Conservation (phyloP, 2,888 invertebrate species). For the Tribolium freemani region DNA sequence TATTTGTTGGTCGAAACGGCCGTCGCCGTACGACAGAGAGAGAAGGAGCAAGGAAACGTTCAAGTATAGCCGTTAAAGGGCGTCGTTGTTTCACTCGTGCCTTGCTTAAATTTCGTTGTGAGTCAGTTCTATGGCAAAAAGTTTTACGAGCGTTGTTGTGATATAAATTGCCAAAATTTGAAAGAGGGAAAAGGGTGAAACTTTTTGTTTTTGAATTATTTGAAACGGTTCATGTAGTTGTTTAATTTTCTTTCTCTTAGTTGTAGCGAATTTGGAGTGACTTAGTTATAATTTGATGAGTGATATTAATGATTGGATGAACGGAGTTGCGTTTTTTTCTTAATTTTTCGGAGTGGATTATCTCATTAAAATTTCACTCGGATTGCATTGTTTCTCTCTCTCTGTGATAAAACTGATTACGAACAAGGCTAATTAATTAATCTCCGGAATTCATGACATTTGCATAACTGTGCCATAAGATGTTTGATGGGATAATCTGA, state of each 20-base stretch:
- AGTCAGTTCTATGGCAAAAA: slow-evolving; percentile 36
- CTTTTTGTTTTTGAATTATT: slow-evolving; percentile 36
- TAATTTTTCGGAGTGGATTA: slow-evolving; percentile 28
- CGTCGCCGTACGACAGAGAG: slow-evolving; percentile 60
- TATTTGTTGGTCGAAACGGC: slow-evolving; percentile 61
- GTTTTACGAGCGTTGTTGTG: slow-evolving; percentile 25
- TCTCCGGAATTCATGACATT: slow-evolving; percentile 32
- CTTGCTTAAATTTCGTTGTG: slow-evolving; percentile 36
- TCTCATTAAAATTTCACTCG: slow-evolving; percentile 30
- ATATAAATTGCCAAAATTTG: slow-evolving; percentile 25
- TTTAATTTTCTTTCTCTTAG: slow-evolving; percentile 28
- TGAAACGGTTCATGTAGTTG: slow-evolving; percentile 20
- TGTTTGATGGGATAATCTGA: slow-evolving; percentile 33
- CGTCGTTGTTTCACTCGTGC: slow-evolving; percentile 38
- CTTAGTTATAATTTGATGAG: slow-evolving; percentile 42
- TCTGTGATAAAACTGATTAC: slow-evolving; percentile 36
- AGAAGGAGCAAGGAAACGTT: slow-evolving; percentile 58
- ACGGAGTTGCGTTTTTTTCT: slow-evolving; percentile 29
- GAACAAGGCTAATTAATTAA: slow-evolving; percentile 8
- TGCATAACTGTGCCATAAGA: slow-evolving; percentile 33
- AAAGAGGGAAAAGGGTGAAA: slow-evolving; percentile 11
- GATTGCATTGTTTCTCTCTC: not conserved
- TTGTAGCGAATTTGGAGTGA: slow-evolving; percentile 33
- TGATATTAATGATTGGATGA: slow-evolving; percentile 46
- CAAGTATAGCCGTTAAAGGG: slow-evolving; percentile 50